Evolutionary conservation across 2,888 invertebrate genomes (phyloP).

Genomic region (Drepana falcataria): DNA sequence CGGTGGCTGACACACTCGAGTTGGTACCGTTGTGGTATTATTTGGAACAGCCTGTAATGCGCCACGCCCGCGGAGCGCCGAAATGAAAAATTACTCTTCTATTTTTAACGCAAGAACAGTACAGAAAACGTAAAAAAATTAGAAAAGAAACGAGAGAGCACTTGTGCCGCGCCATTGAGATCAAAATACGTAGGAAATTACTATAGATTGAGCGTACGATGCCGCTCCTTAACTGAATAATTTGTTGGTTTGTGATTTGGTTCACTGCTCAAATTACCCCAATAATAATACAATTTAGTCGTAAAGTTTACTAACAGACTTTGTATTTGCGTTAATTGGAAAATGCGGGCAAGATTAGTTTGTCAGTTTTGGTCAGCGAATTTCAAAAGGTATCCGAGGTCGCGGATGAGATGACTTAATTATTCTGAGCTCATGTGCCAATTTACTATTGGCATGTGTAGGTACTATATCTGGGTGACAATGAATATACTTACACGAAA

Average conservation of each 20-base stretch:
- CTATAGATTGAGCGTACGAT: conserved; percentile 55
- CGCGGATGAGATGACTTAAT: too few species aligned
- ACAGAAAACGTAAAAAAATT: conserved; percentile 76
- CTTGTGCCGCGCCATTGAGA: conserved; percentile 77
- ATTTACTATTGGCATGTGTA: too few species aligned
- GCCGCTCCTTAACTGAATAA: conserved; percentile 57
- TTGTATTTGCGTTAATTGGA: too few species aligned
- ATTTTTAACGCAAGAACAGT: conserved; percentile 73
- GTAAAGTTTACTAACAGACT: background rate
- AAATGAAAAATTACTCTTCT: conserved; percentile 77
- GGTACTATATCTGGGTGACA: too few species aligned
- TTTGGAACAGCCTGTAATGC: conserved; percentile 74
- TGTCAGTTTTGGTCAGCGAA: too few species aligned
- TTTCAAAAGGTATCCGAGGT: too few species aligned
- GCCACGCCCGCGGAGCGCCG: conserved; percentile 73
- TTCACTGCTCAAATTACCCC: conserved; percentile 71
- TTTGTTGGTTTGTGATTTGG: conserved; percentile 71
- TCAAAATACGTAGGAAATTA: conserved; percentile 78
- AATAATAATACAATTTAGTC: conserved; percentile 35
- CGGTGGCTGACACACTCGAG: conserved; percentile 56
- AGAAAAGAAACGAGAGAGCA: conserved; percentile 73
- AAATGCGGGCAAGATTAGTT: too few species aligned
- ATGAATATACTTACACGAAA: too few species aligned
- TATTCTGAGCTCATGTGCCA: too few species aligned
- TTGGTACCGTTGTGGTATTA: conserved; percentile 68